These are phyloP conservation scores for Masnerella sp. DNA, from an alignment of 2,888 invertebrate genomes.

Conservation along the genomic window DNA sequence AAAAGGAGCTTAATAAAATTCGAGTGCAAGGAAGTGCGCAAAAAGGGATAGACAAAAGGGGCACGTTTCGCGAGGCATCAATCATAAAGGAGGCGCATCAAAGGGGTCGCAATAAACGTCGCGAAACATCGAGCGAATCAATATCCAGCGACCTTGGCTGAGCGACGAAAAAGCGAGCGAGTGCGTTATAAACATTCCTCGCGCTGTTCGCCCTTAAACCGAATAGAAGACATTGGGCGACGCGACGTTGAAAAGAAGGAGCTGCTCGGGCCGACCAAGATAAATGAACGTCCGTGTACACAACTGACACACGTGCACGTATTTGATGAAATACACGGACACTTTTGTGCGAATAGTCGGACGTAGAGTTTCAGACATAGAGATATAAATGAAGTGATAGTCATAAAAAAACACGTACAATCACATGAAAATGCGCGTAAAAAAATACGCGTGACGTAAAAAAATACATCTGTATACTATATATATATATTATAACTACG, in stretches of 20 bases:
- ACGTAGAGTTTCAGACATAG: too few relatives aligned
- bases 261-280: constrained; percentile 34
- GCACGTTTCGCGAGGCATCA: constrained; percentile 9
- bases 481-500: too few relatives aligned
- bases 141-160: constrained; percentile 28
- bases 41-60: neutral
- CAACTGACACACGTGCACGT: constrained; percentile 4
- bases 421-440: too few relatives aligned
- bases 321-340: too few relatives aligned
- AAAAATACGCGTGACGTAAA: too few relatives aligned
- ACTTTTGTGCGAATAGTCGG: too few relatives aligned
- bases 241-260: constrained; percentile 32
- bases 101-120: constrained; percentile 11
- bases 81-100: constrained; percentile 8
- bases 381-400: too few relatives aligned
- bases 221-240: constrained; percentile 30
- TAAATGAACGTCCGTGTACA: constrained; percentile 41
- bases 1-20: constrained; percentile 1
- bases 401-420: too few relatives aligned
- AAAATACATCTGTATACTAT: too few relatives aligned
- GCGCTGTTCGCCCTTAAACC: constrained; percentile 33
- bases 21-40: neutral
- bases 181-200: constrained; percentile 37
- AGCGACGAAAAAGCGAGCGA: constrained; percentile 29
- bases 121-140: constrained; percentile 24